phyloP scores from a whole-genome alignment of 1,140 invertebrate genomes.

The Macrocentrus cingulum region DNA sequence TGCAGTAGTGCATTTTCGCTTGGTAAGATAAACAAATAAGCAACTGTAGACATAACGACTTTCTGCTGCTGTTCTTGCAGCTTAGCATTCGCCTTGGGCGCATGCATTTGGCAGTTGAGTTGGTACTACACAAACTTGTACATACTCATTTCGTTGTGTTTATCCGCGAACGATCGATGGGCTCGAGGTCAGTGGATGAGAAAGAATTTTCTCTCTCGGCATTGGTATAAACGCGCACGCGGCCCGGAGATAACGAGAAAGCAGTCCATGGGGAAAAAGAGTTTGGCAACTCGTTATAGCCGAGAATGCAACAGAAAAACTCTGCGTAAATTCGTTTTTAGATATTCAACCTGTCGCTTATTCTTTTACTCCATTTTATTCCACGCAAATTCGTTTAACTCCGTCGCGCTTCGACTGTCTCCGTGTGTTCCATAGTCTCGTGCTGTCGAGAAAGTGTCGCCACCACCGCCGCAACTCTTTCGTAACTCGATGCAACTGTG shows the following conservation, averaged over 20 bases:
- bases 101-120: constrained; percentile 18
- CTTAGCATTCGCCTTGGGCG: background rate
- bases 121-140: constrained; percentile 8
- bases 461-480: background rate
- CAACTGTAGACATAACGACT: constrained; percentile 2
- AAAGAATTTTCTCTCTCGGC: too few species aligned
- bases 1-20: background rate
- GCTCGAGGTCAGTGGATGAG: background rate
- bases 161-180: constrained; percentile 29
- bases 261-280: constrained; percentile 34
- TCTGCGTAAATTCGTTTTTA: constrained; percentile 18
- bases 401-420: too few species aligned
- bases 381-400: background rate
- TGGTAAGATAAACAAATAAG: background rate
- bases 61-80: background rate
- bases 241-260: constrained; percentile 39
- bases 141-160: constrained; percentile 10
- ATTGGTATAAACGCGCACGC: too few species aligned
- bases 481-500: background rate
- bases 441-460: too few species aligned
- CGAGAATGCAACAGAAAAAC: background rate
- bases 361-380: constrained; percentile 4
- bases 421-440: too few species aligned
- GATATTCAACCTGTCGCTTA: constrained; percentile 21
- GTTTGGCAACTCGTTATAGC: constrained; percentile 34